Conservation (phyloP, 2,113 vertebrate genomes). For the Leptocoma aspasia region DNA sequence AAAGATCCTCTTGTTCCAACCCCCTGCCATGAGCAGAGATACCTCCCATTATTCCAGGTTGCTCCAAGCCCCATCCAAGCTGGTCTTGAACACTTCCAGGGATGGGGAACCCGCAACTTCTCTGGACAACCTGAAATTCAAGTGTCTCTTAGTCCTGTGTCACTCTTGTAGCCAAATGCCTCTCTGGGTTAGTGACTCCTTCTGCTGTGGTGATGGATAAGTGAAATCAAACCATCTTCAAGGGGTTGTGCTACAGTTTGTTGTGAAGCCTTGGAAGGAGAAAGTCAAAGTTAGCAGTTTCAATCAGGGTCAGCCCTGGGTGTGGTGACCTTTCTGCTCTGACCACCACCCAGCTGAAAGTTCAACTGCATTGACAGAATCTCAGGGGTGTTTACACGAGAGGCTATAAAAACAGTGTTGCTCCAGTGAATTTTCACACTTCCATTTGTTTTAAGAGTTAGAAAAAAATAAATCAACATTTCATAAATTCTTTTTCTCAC, state of each 20-base stretch:
- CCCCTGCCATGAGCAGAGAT: neutral
- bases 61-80: neutral
- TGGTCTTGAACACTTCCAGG: neutral
- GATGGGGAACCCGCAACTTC: neutral
- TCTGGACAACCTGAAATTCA: neutral
- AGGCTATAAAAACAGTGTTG: neutral
- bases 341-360: neutral
- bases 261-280: neutral
- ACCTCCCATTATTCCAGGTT: neutral
- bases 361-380: neutral
- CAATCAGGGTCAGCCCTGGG: neutral
- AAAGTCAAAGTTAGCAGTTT: constrained; percentile 34
- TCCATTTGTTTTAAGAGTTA: constrained; percentile 49
- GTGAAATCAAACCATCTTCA: neutral
- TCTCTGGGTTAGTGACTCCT: neutral
- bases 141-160: neutral
- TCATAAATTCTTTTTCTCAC: constrained; percentile 22
- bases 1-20: neutral
- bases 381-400: neutral
- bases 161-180: neutral
- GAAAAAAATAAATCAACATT: neutral
- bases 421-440: constrained; percentile 19
- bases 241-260: constrained; percentile 3
- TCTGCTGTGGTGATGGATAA: neutral
- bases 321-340: constrained; percentile 15